Evolutionary conservation across 2,797 vertebrate genomes (phyloP).

Genomic region (Schizopygopsis malacanthus): DNA sequence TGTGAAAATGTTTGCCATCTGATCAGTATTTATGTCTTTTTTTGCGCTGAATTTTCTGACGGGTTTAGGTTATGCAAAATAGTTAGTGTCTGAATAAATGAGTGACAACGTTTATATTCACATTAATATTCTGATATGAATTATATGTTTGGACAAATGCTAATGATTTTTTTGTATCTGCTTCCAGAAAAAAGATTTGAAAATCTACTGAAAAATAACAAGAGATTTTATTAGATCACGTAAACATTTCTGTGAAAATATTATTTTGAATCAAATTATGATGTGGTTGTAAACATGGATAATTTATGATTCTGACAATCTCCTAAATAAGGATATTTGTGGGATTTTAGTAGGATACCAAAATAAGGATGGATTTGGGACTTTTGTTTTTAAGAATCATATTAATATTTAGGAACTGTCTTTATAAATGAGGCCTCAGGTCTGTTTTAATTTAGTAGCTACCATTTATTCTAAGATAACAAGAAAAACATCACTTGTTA

Average conservation of each 20-base stretch:
- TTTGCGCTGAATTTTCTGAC: background rate
- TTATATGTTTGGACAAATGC: background rate
- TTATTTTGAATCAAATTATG: background rate
- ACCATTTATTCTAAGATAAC: conserved; percentile 26
- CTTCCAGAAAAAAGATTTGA: background rate
- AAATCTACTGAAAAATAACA: background rate
- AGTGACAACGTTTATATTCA: background rate
- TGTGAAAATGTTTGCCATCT: background rate
- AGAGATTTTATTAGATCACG: background rate
- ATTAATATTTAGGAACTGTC: background rate
- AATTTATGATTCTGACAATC: background rate
- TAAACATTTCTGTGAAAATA: background rate
- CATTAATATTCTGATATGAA: background rate
- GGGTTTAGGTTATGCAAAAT: background rate
- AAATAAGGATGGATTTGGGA: background rate
- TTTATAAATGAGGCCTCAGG: conserved; percentile 35
- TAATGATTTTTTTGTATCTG: background rate
- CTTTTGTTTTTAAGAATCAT: background rate
- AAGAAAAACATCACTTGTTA: conserved; percentile 11
- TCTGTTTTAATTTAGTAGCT: conserved; percentile 17
- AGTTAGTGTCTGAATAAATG: background rate
- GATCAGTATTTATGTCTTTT: background rate
- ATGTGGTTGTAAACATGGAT: too few species aligned
- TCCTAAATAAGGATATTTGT: background rate
- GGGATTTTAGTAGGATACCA: background rate